phyloP scores from a whole-genome alignment of 2,113 vertebrate species.

The Eptatretus burgeri region DNA sequence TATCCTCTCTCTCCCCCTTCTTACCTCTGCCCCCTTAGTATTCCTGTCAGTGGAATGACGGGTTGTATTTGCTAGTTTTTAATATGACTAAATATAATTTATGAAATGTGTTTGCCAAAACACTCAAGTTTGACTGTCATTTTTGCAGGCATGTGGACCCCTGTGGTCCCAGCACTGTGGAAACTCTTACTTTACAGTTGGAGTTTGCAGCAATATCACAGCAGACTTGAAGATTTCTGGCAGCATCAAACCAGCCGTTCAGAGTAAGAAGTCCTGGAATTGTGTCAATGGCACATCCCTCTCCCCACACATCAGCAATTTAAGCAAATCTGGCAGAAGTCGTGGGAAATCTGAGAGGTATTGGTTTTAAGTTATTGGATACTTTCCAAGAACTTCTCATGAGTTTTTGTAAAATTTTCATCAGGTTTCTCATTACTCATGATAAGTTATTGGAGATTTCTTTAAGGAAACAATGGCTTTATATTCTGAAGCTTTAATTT shows the following conservation, averaged over 20 bases:
- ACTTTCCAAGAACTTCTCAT: not conserved
- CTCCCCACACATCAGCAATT: not conserved
- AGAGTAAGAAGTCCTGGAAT: constrained; percentile 24
- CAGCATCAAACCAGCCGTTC: constrained; percentile 49
- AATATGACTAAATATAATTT: no score
- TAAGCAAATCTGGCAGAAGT: not conserved
- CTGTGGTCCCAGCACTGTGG: constrained; percentile 93
- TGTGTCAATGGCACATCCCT: not conserved
- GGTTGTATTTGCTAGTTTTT: no score
- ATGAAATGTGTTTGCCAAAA: no score
- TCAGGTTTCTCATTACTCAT: not conserved
- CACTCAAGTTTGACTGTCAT: no score
- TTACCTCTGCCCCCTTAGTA: no score
- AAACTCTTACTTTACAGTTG: constrained; percentile 70
- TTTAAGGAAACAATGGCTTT: no score
- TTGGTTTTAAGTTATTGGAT: no score
- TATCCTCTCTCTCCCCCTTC: no score
- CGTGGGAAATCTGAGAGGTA: not conserved
- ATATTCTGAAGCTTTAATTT: no score
- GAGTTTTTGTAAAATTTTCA: not conserved
- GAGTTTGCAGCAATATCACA: constrained; percentile 56
- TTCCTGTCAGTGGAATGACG: no score
- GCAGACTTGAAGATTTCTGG: constrained; percentile 48
- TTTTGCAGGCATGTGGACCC: constrained; percentile 49
- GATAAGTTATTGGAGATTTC: not conserved